A percentile compares a stretch with the other conserved stretches of the same genome.
These are phyloP conservation scores for Ginglymostoma cirratum DNA, from an alignment of 2,113 vertebrate species.

Conservation along the genomic window DNA sequence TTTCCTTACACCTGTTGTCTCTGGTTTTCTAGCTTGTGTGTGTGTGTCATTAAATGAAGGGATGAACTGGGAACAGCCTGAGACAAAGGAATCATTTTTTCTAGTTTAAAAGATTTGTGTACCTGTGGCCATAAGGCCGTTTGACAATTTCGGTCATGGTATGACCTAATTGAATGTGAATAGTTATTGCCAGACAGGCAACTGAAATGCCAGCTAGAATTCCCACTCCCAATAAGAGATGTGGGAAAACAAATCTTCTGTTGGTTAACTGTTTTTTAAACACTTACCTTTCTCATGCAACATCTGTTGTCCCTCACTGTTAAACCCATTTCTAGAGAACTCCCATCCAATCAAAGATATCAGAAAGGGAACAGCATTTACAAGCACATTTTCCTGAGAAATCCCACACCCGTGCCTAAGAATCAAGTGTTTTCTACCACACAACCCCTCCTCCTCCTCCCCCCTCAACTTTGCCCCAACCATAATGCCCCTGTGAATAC, in stretches of 20 bases:
- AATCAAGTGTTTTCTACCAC: background rate
- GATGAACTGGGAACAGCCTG: background rate
- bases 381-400: background rate
- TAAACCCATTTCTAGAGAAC: background rate
- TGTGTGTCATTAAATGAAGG: background rate
- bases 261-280: background rate
- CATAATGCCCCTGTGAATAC: background rate
- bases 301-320: background rate
- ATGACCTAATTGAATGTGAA: background rate
- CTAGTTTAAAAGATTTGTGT: background rate
- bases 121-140: background rate
- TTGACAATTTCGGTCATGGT: background rate
- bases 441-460: background rate
- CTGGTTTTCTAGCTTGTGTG: background rate
- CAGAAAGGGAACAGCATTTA: no score
- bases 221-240: background rate
- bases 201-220: background rate
- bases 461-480: background rate
- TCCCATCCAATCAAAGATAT: background rate
- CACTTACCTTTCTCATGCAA: background rate
- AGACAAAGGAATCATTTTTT: background rate
- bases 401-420: background rate
- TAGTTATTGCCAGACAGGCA: background rate
- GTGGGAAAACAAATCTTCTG: background rate
- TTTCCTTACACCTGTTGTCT: background rate